phyloP scores from a whole-genome alignment of 2,113 vertebrate genomes.

The Tautogolabrus adspersus region DNA sequence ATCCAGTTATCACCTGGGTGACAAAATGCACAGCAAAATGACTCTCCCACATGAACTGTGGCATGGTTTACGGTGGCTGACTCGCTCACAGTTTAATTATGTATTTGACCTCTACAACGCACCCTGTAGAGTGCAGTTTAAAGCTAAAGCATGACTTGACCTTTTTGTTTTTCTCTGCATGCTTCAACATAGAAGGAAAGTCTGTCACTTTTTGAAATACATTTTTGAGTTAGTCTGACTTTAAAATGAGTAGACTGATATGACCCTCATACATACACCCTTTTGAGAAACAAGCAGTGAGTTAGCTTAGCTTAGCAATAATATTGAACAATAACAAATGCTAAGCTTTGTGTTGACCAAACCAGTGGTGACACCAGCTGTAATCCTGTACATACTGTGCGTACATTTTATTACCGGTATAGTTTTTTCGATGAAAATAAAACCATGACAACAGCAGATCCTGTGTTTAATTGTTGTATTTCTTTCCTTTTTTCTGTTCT shows the following conservation, averaged over 20 bases:
- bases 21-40: slow-evolving; percentile 26
- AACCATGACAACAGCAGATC: no score
- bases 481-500: no score
- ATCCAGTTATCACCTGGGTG: slow-evolving; percentile 45
- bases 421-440: no score
- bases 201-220: no score
- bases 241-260: neutral
- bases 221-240: no score
- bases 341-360: no score
- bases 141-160: neutral
- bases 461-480: no score
- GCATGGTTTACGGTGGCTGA: slow-evolving; percentile 16
- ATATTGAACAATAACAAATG: no score
- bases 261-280: neutral
- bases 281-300: neutral
- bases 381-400: no score
- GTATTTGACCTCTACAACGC: neutral
- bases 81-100: slow-evolving; percentile 9
- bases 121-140: neutral
- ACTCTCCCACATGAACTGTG: slow-evolving; percentile 40
- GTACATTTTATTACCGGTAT: no score
- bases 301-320: no score
- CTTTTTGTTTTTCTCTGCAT: neutral
- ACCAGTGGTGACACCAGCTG: no score
- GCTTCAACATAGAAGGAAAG: neutral